phyloP scores from a whole-genome alignment of 2,888 invertebrate species.

The Diadegma fenestrale region DNA sequence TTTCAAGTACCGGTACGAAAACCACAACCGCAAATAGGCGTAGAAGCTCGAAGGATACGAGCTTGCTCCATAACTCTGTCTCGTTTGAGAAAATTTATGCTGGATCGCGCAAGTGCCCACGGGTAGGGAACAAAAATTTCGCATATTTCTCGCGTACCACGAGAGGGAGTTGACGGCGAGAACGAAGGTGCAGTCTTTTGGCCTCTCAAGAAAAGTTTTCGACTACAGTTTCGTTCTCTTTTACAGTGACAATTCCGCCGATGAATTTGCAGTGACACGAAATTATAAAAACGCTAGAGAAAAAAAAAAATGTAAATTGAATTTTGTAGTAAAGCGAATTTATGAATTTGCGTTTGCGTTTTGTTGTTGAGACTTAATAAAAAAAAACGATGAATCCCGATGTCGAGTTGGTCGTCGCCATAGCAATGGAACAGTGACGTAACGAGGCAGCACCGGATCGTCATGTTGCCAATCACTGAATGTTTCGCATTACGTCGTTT shows the following conservation, averaged over 20 bases:
- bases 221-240: too few species aligned
- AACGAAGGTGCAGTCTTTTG: slow-evolving; percentile 14
- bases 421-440: background rate
- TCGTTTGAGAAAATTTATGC: slow-evolving; percentile 59
- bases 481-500: slow-evolving; percentile 13
- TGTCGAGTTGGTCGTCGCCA: background rate
- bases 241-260: too few species aligned
- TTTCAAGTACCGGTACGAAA: slow-evolving; percentile 21
- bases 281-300: background rate
- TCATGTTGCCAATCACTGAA: slow-evolving; percentile 39
- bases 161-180: background rate
- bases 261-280: background rate
- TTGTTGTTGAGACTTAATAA: background rate
- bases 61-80: slow-evolving; percentile 58
- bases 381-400: background rate
- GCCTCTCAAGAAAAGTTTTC: background rate
- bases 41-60: slow-evolving; percentile 29
- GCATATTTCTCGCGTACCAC: slow-evolving; percentile 18
- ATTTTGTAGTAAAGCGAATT: background rate
- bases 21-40: slow-evolving; percentile 36
- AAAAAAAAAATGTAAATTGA: background rate
- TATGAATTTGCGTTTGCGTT: background rate
- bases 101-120: slow-evolving; percentile 23
- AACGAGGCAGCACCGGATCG: background rate
- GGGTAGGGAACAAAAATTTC: slow-evolving; percentile 44